Evolutionary conservation across 2,888 invertebrate genomes (phyloP).

Genomic region (Mayetiola destructor): DNA sequence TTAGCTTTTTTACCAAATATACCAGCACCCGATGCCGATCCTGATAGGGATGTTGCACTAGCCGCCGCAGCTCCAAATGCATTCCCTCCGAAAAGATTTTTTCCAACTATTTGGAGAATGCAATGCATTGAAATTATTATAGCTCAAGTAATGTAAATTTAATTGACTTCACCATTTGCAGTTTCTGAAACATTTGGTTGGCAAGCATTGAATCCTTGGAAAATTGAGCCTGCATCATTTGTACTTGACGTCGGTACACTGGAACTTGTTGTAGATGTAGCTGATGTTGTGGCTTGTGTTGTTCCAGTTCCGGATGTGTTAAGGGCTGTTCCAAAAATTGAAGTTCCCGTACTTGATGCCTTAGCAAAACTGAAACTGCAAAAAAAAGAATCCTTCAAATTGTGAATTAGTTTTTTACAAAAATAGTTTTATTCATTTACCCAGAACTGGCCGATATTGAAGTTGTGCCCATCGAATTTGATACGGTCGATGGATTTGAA

Average conservation of each 20-base stretch:
- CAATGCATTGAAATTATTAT: neutral
- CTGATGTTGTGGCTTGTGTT: neutral
- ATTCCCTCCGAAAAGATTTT: neutral
- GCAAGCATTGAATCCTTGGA: constrained; percentile 4
- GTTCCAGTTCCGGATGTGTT: neutral
- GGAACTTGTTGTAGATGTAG: neutral
- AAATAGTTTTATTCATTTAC: neutral
- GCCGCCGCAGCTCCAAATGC: neutral
- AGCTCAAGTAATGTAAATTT: neutral
- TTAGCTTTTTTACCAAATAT: no score
- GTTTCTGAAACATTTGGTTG: constrained; percentile 5
- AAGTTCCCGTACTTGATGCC: neutral
- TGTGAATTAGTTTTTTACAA: neutral
- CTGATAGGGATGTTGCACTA: neutral
- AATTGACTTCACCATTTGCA: neutral
- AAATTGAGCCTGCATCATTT: neutral
- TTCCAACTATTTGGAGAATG: no score
- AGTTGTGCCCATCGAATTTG: neutral
- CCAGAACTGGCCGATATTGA: neutral
- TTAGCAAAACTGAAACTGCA: neutral
- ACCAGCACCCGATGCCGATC: neutral
- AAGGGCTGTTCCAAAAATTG: neutral
- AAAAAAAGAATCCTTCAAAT: neutral
- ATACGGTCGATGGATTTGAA: neutral
- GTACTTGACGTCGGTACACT: neutral